Conservation (phyloP, 2,888 invertebrate species). For the Galeopsomyia nigrocyanea region DNA sequence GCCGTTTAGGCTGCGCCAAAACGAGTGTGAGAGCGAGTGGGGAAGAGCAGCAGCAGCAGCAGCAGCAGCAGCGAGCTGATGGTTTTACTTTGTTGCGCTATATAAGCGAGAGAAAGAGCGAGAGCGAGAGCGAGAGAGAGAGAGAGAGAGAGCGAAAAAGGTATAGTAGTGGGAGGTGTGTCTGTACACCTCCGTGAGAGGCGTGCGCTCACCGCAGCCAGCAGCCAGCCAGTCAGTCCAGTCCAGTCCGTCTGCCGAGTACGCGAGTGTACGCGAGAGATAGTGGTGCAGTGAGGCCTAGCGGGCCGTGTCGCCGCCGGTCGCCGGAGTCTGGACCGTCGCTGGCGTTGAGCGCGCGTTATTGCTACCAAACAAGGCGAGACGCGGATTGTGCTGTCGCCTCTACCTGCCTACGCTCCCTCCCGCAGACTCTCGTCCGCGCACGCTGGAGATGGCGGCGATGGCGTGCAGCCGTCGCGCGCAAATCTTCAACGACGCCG, state of each 20-base stretch:
- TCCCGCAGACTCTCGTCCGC: too few species aligned
- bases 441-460: constrained; percentile 18
- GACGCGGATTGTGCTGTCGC: constrained; percentile 13
- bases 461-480: constrained; percentile 38
- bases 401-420: too few species aligned
- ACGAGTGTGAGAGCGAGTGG: too few species aligned
- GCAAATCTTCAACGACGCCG: constrained; percentile 43
- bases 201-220: constrained; percentile 25
- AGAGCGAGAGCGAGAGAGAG: not conserved
- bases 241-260: not conserved
- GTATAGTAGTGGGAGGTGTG: constrained; percentile 22
- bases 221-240: constrained; percentile 7
- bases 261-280: too few species aligned
- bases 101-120: not conserved
- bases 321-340: not conserved
- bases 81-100: too few species aligned
- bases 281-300: not conserved
- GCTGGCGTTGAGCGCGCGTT: constrained; percentile 2
- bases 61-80: constrained; percentile 6
- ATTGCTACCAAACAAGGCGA: constrained; percentile 46
- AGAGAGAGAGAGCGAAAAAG: not conserved
- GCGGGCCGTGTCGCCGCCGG: not conserved
- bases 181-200: constrained; percentile 19
- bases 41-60: not conserved
- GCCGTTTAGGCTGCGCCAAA: too few species aligned